These are phyloP conservation scores for Darevskia nairensis DNA, from an alignment of 2,797 vertebrate species.

Conservation along the genomic window DNA sequence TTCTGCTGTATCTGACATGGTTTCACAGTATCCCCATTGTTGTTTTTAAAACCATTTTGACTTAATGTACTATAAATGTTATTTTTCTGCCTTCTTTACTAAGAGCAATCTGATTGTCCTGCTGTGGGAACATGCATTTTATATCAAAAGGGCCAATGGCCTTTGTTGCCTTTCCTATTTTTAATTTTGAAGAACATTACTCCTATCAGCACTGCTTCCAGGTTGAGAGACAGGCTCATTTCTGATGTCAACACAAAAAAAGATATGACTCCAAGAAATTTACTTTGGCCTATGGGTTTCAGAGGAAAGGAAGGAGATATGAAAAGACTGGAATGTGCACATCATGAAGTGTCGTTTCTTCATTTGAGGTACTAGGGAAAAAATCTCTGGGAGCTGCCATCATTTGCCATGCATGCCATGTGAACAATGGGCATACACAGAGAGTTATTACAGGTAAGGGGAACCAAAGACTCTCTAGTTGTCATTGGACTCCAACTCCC, in stretches of 20 bases:
- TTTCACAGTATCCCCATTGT: conserved; percentile 1
- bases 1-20: not conserved
- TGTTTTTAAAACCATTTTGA: not conserved
- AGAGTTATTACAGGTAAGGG: not conserved
- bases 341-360: not conserved
- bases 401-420: not conserved
- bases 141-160: not conserved
- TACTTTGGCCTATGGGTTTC: not conserved
- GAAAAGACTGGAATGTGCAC: not conserved
- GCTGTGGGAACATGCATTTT: not conserved
- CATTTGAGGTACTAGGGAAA: not conserved
- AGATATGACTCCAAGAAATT: not conserved
- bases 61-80: conserved; percentile 30
- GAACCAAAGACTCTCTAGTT: not conserved
- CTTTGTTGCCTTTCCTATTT: conserved; percentile 23
- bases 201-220: not conserved
- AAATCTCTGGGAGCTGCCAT: not conserved
- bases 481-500: not conserved
- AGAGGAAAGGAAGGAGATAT: not conserved
- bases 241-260: not conserved
- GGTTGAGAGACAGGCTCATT: conserved; percentile 20
- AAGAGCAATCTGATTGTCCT: not conserved
- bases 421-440: not conserved
- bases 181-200: conserved; percentile 37
- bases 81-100: conserved; percentile 9